Base-by-base conservation (phyloP, 2,888 invertebrate genomes). In the Habroteleia sp. region DNA sequence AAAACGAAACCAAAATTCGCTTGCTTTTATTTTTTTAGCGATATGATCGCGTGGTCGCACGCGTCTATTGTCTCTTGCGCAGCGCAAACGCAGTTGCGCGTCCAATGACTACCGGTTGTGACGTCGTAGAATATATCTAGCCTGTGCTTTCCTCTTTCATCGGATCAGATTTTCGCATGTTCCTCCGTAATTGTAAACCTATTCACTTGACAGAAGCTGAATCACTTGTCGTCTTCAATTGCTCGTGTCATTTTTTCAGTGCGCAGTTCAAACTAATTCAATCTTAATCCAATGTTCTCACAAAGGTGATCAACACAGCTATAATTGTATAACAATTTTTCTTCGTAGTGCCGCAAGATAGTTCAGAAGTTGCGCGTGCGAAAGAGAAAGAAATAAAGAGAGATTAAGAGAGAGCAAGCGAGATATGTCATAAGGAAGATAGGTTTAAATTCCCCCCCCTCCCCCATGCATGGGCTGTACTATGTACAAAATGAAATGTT, bases 401-500 rank as follows among this genome's bases (percentile, higher is more conserved):
- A n/a, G n/a, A n/a, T n/a, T n/a, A n/a, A 5, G 39, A 6, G 48
- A 16, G 44, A 31, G 56, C 44, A 13, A 14, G 25, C 17, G 56
- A 31, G 58, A 78, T 58, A 76, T 69, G 33, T 48, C 60, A 58
- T 42, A 56, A 50, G 37, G 56, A 42, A 42, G 20, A 20, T 4
- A n/a, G n/a, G n/a, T n/a, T n/a, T n/a, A 4, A 20, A 37, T 39
- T 60, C 31, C 65, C 82, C 80, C 80, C 82, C 81, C 81, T 56
- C 37, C 60, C 16, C 50, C 79, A 79, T 82, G 83, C 80, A 80
- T 75, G 81, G 74, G 74, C 74, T 77, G 73, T 79, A 81, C 78
- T 78, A 79, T 83, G 83, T 83, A 84, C 82, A 83, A 79, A 87
- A 85, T 84, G 82, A 84, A 87, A 83, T 84, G 50, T 82, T 77